phyloP scores from a whole-genome alignment of 2,888 invertebrate species.

The Eupithecia exiguata region DNA sequence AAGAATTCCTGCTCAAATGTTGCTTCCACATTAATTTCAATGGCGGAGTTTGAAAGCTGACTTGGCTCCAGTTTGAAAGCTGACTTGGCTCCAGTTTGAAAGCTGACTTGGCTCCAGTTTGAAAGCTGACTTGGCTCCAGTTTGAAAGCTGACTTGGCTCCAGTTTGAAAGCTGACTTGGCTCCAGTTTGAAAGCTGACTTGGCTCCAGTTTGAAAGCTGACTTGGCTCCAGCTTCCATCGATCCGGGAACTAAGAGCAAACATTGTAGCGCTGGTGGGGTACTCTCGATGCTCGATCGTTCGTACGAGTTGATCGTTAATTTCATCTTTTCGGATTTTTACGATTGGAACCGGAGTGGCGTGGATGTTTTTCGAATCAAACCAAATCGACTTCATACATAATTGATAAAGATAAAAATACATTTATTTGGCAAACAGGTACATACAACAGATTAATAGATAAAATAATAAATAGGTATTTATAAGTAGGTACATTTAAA shows the following conservation, averaged over 20 bases:
- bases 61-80: not conserved
- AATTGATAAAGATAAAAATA: too few species aligned
- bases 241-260: not conserved
- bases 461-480: too few species aligned
- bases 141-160: not conserved
- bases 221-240: not conserved
- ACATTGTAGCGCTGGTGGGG: not conserved
- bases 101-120: not conserved
- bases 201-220: slow-evolving; percentile 1
- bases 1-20: not conserved
- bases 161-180: slow-evolving; percentile 2
- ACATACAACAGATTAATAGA: too few species aligned
- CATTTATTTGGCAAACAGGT: too few species aligned
- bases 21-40: slow-evolving; percentile 3
- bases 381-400: too few species aligned
- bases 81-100: not conserved
- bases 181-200: slow-evolving; percentile 2
- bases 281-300: not conserved
- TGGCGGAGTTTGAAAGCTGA: not conserved
- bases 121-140: slow-evolving; percentile 1
- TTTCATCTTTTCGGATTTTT: not conserved
- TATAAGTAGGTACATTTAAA: too few species aligned
- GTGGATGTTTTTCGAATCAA: too few species aligned
- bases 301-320: not conserved
- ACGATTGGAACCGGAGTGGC: not conserved